These are phyloP conservation scores for Euzophera pinguis DNA, from an alignment of 2,888 invertebrate species.

Conservation along the genomic window DNA sequence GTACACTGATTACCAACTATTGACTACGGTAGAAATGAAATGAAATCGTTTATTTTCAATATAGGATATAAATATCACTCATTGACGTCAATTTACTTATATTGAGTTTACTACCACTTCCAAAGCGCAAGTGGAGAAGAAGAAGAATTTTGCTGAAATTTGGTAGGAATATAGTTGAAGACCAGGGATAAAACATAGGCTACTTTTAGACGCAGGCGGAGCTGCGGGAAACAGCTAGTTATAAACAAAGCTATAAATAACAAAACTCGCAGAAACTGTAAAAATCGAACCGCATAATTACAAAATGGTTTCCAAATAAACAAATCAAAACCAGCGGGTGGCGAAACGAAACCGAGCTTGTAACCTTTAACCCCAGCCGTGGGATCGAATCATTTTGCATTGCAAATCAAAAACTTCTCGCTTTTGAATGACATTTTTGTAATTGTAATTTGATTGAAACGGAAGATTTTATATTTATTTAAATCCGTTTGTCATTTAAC, in stretches of 20 bases:
- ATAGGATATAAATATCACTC: too few relatives aligned
- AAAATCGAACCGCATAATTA: not conserved
- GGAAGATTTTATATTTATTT: not conserved
- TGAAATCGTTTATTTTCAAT: too few relatives aligned
- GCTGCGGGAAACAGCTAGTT: too few relatives aligned
- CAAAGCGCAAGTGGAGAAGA: too few relatives aligned
- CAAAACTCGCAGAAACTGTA: not conserved
- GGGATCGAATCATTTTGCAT: conserved; percentile 4
- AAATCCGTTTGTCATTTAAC: not conserved
- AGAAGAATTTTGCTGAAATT: too few relatives aligned
- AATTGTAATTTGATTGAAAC: conserved; percentile 2
- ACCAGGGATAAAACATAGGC: too few relatives aligned
- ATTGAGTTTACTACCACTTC: too few relatives aligned
- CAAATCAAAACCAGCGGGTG: conserved; percentile 12
- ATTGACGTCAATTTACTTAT: too few relatives aligned
- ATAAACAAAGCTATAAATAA: not conserved
- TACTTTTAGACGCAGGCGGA: too few relatives aligned
- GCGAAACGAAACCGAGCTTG: conserved; percentile 6
- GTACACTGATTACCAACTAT: too few relatives aligned
- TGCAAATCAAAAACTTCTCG: conserved; percentile 10
- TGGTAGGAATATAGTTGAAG: too few relatives aligned
- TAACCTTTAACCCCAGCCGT: conserved; percentile 12
- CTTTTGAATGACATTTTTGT: conserved; percentile 6
- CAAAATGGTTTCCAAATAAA: conserved; percentile 10
- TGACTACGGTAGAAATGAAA: too few relatives aligned